Evolutionary conservation across 2,888 invertebrate species (phyloP), one percentile per base, ranked within the genome.

Genomic region (Tetramorium bicarinatum): DNA sequence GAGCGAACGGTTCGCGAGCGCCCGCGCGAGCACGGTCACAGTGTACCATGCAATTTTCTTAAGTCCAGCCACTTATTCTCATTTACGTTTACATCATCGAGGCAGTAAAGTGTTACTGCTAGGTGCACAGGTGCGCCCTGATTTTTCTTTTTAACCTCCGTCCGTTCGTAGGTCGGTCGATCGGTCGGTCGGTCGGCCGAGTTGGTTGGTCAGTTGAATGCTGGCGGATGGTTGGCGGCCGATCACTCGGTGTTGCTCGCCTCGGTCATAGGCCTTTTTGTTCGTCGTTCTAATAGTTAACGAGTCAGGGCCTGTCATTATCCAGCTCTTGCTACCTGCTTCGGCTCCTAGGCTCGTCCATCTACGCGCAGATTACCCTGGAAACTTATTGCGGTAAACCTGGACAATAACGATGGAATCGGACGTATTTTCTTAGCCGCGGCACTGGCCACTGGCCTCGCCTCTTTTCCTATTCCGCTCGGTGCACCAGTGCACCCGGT

Each of bases 21-120:
- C 72, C 59, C 75, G 82, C 87, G 59, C 41, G 80, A 72, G 82
- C 83, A 82, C 82, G 69, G 86, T 86, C 89, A 83, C 88, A 72
- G 13, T 77, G 79, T 83, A 80, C 87, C 76, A 47, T 90, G 94
- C 92, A 94, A 94, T 94, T 93, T 93, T 92, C 93, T 91, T 87
- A 91, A 92, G 91, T 92, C 93, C 92, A 87, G 89, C 92, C 92
- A 92, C 93, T 93, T 92, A 93, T 93, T 93, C 92, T 93, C 93
- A 93, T 93, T 94, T 93, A 93, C 93, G 93, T 94, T 94, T 94
- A 93, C 94, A 94, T 94, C 94, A 94, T 94, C 93, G 92, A 89
- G 91, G 93, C 87, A 93, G 93, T 94, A 93, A 94, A 94, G 92
- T 93, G 93, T 93, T 94, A 93, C 93, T 91, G 92, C 91, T 91